Conservation (phyloP, 2,113 vertebrate genomes). For the Catagonus wagneri region DNA sequence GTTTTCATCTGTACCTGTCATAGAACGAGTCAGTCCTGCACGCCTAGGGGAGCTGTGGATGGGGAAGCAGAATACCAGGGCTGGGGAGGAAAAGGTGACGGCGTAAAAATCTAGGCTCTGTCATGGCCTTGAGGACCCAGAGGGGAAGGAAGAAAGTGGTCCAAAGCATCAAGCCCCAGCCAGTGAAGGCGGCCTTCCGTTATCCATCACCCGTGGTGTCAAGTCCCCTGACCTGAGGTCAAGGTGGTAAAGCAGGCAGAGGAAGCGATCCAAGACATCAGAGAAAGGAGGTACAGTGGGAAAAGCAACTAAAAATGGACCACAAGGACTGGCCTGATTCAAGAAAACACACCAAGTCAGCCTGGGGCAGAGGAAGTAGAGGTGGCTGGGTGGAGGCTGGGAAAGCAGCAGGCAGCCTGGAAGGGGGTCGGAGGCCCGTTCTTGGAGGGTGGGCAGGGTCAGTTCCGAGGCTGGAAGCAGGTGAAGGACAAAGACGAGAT, state of each 20-base stretch:
- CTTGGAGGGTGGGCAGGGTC: too few species aligned
- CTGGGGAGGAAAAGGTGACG: neutral
- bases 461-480: neutral
- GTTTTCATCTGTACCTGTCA: neutral
- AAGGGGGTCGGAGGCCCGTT: too few species aligned
- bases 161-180: neutral
- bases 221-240: neutral
- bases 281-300: neutral
- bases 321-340: neutral
- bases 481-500: neutral
- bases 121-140: neutral
- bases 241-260: neutral
- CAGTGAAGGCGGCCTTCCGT: neutral
- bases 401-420: neutral
- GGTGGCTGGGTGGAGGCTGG: neutral
- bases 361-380: neutral
- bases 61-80: neutral
- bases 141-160: neutral
- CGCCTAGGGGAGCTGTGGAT: too few species aligned
- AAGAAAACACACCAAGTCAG: neutral
- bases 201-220: neutral
- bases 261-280: neutral
- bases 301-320: neutral
- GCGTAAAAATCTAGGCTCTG: rapidly evolving
- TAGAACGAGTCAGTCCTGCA: neutral